Evolutionary conservation across 2,888 invertebrate species (phyloP).

Genomic region (Tiphia femorata): DNA sequence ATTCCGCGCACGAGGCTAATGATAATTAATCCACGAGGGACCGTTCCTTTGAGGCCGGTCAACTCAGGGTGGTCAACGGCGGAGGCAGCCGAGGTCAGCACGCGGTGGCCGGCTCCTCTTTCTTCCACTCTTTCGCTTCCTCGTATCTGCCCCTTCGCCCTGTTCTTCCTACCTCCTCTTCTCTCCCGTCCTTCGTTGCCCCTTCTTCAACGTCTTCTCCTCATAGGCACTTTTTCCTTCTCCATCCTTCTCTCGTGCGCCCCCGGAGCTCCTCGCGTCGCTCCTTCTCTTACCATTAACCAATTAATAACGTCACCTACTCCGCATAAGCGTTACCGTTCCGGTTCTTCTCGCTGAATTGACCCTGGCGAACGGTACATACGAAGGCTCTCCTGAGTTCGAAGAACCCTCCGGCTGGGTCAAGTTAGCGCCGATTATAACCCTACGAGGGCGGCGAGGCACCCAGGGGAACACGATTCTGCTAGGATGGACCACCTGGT

Average conservation of each 20-base stretch:
- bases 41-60: constrained; percentile 43
- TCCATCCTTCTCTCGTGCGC: constrained; percentile 12
- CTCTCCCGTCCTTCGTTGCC: constrained; percentile 24
- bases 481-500: neutral
- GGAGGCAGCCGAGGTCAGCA: constrained; percentile 44
- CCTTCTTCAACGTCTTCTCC: too few species aligned
- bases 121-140: constrained; percentile 28
- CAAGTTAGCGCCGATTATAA: constrained; percentile 36
- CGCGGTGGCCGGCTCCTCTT: constrained; percentile 33
- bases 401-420: constrained; percentile 44
- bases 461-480: constrained; percentile 17
- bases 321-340: constrained; percentile 52
- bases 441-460: constrained; percentile 26
- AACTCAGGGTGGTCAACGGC: constrained; percentile 41
- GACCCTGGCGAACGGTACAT: constrained; percentile 55
- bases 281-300: constrained; percentile 50
- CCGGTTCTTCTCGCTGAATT: constrained; percentile 44
- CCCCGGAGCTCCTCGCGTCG: constrained; percentile 32
- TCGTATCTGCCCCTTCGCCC: constrained; percentile 1
- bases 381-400: constrained; percentile 40
- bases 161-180: constrained; percentile 6
- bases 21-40: constrained; percentile 62
- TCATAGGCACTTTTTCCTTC: constrained; percentile 36
- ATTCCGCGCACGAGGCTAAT: constrained; percentile 53
- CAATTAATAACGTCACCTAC: constrained; percentile 64